Evolutionary conservation across 2,888 invertebrate species (phyloP).

Genomic region (Coronaproctus castanopsis): DNA sequence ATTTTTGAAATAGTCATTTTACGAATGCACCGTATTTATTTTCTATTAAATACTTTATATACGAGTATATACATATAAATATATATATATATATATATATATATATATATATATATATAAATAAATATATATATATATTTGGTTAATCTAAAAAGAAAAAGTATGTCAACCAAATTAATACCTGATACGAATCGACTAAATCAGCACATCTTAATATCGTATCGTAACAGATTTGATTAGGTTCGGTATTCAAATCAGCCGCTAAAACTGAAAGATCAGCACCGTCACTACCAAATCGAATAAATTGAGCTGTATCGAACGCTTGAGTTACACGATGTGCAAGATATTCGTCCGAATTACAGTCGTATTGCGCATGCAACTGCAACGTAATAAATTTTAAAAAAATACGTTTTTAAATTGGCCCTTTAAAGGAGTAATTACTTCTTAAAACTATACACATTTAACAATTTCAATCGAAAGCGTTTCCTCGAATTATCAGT

Average conservation of each 20-base stretch:
- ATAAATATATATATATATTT: too few species aligned
- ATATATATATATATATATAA: too few species aligned
- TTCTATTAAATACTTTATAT: too few species aligned
- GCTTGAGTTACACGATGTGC: slow-evolving; percentile 86
- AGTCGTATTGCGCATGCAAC: slow-evolving; percentile 87
- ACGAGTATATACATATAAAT: too few species aligned
- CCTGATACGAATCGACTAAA: slow-evolving; percentile 12
- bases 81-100: too few species aligned
- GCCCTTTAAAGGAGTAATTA: neutral
- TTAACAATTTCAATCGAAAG: too few species aligned
- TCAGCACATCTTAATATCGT: slow-evolving; percentile 10
- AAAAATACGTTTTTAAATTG: neutral
- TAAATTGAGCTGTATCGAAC: slow-evolving; percentile 84
- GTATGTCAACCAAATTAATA: neutral
- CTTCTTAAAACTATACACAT: too few species aligned
- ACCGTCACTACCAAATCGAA: slow-evolving; percentile 55
- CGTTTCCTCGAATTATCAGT: too few species aligned
- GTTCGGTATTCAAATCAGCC: slow-evolving; percentile 86
- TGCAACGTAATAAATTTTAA: neutral
- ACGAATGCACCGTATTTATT: too few species aligned
- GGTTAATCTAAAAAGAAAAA: neutral
- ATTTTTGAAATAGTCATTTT: too few species aligned
- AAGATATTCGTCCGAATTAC: slow-evolving; percentile 68
- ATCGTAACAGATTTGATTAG: slow-evolving; percentile 25
- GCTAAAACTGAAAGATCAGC: slow-evolving; percentile 70